Evolutionary conservation across 2,797 vertebrate genomes (phyloP).

Genomic region (Hydrophis major): DNA sequence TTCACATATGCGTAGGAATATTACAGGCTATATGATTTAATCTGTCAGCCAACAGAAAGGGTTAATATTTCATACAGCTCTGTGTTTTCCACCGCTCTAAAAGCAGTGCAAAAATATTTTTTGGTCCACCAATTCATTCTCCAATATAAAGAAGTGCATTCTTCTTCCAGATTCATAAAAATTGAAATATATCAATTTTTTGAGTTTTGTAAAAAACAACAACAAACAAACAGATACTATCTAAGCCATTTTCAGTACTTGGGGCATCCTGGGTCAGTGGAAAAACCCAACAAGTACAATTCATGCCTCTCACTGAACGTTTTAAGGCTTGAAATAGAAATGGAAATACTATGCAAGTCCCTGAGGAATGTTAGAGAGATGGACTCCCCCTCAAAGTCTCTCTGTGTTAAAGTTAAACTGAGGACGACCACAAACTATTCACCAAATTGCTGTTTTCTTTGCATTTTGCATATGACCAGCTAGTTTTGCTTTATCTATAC

Average conservation of each 20-base stretch:
- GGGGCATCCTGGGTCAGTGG: conserved; percentile 19
- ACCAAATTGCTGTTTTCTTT: not conserved
- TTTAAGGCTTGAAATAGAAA: conserved; percentile 32
- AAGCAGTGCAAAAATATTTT: not conserved
- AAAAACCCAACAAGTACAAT: conserved; percentile 29
- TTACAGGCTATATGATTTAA: not conserved
- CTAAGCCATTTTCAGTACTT: not conserved
- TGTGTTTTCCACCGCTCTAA: not conserved
- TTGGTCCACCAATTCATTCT: not conserved
- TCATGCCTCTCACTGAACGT: rapidly evolving
- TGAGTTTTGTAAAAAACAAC: not conserved
- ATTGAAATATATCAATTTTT: not conserved
- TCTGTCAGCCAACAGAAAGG: not conserved
- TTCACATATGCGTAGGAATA: not conserved
- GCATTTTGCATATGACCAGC: not conserved
- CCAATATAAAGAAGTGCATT: not conserved
- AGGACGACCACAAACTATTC: not conserved
- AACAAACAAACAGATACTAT: not conserved
- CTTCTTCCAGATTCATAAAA: not conserved
- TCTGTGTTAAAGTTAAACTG: not conserved
- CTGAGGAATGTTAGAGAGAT: conserved; percentile 7
- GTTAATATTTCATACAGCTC: not conserved
- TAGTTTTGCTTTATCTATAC: not conserved
- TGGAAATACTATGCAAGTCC: conserved; percentile 9
- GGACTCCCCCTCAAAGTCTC: not conserved